These are phyloP conservation scores for Cygnus olor DNA, from an alignment of 2,797 vertebrate genomes.

Conservation along the genomic window DNA sequence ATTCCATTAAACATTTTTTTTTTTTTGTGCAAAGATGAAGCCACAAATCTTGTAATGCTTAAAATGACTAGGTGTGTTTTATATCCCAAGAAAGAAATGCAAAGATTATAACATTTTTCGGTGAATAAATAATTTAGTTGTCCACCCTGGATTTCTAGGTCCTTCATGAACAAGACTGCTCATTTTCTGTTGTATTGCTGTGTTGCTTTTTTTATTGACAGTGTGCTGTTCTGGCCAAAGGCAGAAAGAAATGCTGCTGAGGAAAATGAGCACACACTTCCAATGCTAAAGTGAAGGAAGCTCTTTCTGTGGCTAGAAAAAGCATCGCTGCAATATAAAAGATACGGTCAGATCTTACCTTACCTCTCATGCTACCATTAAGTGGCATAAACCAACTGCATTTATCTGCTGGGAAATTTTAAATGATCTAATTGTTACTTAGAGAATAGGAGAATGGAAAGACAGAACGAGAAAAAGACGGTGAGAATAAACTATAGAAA, in stretches of 20 bases:
- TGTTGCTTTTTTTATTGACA: not conserved
- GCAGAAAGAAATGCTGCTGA: not conserved
- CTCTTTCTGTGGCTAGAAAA: not conserved
- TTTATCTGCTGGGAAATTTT: not conserved
- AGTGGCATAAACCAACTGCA: not conserved
- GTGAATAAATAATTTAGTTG: not conserved
- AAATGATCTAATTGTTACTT: not conserved
- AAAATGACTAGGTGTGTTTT: not conserved
- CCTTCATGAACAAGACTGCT: not conserved
- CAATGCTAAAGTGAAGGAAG: not conserved
- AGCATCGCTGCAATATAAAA: not conserved
- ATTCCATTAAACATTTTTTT: not conserved
- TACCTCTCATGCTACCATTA: not conserved
- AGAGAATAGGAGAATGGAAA: not conserved
- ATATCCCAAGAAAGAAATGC: not conserved
- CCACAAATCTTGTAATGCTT: not conserved
- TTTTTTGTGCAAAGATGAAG: not conserved
- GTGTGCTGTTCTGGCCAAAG: not conserved
- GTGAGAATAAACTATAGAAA: not conserved
- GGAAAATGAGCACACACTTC: not conserved
- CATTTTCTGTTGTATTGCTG: not conserved
- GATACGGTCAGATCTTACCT: not conserved
- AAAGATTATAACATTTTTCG: not conserved
- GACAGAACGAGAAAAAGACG: not conserved
- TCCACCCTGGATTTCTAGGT: not conserved